Evolutionary conservation across 1,140 invertebrate genomes (phyloP), one percentile per base, ranked within the genome.

Genomic region (Drosophila kohkoa): DNA sequence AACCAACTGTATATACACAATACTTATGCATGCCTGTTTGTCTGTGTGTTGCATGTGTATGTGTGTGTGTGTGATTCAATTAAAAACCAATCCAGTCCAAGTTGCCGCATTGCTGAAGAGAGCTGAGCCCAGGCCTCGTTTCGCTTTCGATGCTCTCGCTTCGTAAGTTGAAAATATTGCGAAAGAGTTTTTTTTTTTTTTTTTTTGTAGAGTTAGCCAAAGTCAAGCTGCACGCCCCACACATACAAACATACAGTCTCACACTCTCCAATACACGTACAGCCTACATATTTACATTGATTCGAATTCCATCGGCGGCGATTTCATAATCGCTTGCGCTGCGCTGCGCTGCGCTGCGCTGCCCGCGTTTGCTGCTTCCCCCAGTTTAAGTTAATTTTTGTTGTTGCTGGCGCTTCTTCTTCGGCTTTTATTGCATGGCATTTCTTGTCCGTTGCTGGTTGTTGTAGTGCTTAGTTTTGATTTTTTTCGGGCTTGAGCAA

Each of bases 281-380:
- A 67, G 54, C 54, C 25, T 63, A 67, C 58, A 52, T 68, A 70
- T 60, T 73, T 66, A 72, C 80, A 80, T 82, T 88, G 83, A 82
- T 81, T 85, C 57, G 81, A 72, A 82, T 88, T 82, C 79, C 83
- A 88, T 88, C 78, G 77, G 52, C 68, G 72, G 85, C 83, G 75
- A 89, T 89, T 89, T 89, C 85, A 81, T 89, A 89, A 89, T 79
- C 87, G 60, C 49, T 78, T 77, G 67, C 81, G 60, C 58, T 68
- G 71, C 75, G 57, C 65, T 77, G 67, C 81, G 60, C 58, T 68
- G 71, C 75, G 57, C 65, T 78, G 69, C 76, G 60, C 65, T 63
- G 65, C 48, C 51, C 20, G 20, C 20, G 20, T 68, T 59, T 54
- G 63, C 52, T 71, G 75, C 76, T 67, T 65, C 67, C 72, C 65